These are phyloP conservation scores for Emydocephalus ijimae DNA, from an alignment of 2,113 vertebrate genomes.

Conservation along the genomic window DNA sequence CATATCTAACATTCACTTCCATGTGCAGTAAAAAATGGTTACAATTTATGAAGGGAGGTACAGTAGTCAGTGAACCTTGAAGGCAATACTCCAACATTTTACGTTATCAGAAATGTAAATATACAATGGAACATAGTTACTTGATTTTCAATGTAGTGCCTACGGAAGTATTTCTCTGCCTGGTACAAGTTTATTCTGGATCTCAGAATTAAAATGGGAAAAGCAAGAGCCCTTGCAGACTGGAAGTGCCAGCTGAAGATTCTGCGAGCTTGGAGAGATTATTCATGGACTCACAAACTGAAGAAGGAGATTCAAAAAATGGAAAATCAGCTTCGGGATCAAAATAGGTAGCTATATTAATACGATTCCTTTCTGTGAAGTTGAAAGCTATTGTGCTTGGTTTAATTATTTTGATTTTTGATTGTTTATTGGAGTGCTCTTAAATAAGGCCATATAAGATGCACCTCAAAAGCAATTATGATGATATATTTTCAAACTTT, in stretches of 20 bases:
- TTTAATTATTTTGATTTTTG: background rate
- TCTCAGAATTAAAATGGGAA: conserved; percentile 77
- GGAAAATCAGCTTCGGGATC: conserved; percentile 75
- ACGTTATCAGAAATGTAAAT: conserved; percentile 1
- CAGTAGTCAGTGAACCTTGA: background rate
- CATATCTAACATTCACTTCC: background rate
- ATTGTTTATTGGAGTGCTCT: background rate
- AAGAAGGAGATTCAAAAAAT: conserved; percentile 70
- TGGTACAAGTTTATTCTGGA: conserved; percentile 86
- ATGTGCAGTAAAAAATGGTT: background rate
- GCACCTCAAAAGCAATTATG: background rate
- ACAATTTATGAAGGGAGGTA: background rate
- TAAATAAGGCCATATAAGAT: background rate
- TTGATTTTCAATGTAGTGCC: conserved; percentile 71
- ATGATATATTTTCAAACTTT: background rate
- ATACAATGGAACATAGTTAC: background rate
- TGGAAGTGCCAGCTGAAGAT: conserved; percentile 85
- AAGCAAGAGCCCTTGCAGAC: conserved; percentile 81
- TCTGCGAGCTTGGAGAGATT: conserved; percentile 81
- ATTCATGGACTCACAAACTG: conserved; percentile 73
- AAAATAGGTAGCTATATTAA: conserved; percentile 76
- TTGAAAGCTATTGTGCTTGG: background rate
- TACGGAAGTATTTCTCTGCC: conserved; percentile 84
- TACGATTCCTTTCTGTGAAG: background rate
- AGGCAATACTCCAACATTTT: background rate